A percentile compares a stretch with the other conserved stretches of the same genome.
Conservation (phyloP, 2,888 invertebrate genomes). For the Eueremaeus valkanovi region DNA sequence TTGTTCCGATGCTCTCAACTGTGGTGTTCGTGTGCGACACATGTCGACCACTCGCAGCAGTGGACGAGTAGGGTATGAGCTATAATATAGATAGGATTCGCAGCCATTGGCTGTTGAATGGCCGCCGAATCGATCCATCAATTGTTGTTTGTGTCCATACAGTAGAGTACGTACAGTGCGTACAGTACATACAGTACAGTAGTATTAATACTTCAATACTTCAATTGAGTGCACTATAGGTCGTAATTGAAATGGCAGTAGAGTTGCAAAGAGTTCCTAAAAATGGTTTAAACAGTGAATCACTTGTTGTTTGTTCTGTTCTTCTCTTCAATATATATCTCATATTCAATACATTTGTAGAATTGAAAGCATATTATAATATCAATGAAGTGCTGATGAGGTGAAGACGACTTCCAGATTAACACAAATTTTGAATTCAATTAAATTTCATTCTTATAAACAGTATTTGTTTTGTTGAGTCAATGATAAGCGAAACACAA, state of each 20-base stretch:
- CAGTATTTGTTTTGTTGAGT: not conserved
- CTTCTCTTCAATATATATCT: constrained; percentile 4
- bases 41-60: not conserved
- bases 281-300: constrained; percentile 26
- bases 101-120: too few relatives aligned
- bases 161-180: not conserved
- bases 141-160: not conserved
- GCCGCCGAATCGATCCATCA: too few relatives aligned
- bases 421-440: not conserved
- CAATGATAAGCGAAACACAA: constrained; percentile 21
- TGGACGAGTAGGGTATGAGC: not conserved
- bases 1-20: constrained; percentile 1
- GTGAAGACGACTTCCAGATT: not conserved
- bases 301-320: too few relatives aligned
- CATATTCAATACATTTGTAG: not conserved
- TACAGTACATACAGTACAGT: too few relatives aligned
- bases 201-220: too few relatives aligned
- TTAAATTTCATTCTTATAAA: not conserved
- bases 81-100: too few relatives aligned
- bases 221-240: constrained; percentile 5
- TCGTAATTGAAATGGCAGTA: constrained; percentile 30
- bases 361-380: constrained; percentile 6
- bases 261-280: constrained; percentile 15
- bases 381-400: constrained; percentile 27
- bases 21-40: not conserved